Base-by-base conservation (phyloP, 2,888 invertebrate genomes). In the Amphipyra berbera region DNA sequence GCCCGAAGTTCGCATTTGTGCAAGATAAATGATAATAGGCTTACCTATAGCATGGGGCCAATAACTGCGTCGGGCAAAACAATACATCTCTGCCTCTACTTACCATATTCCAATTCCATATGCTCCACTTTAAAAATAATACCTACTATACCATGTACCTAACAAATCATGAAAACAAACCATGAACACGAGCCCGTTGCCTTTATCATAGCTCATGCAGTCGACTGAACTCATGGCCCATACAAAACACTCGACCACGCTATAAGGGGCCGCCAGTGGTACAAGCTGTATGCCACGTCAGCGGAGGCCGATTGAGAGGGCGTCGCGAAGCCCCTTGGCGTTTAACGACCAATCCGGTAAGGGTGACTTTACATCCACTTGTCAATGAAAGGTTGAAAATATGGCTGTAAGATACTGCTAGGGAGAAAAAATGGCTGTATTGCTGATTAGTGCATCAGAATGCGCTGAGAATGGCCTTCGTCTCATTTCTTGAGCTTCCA, bases 261-360 rank as follows among this genome's bases (percentile, higher is more conserved):
- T 67, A 59, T 60, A 67, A 78, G 76, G 75, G 76, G 68, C 73
- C 70, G 83, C 85, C 88, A 82, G 83, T 84, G 55, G 67, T 73
- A 68, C 57, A 73, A 52, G 54, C 54, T 46, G 57, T 35, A 15
- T 55, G 72, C 75, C 47, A 35, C 63, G 72, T 72, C 72, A 72
- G 72, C 74, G 14, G 8, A 27, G 68, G 68, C 65, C 62, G 76
- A 82, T 78, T 72, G 78, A 79, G 80, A 78, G 85, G 85, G 84
- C 69, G 78, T 73, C 65, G 56, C 54, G 66, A 75, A 78, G 76
- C 73, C 83, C 81, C 79, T 76, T 70, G 64, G 64, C 78, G 69
- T 71, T 79, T 79, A 79, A 77, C 80, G 80, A 79, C 72, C 68
- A 76, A 62, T 76, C 66, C 47, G 41, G 21, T 38, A 44, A 56